Percentiles rank a stretch among this genome's conserved stretches.
These are phyloP conservation scores for Celastrina argiolus DNA, from an alignment of 2,888 invertebrate genomes.

Conservation along the genomic window DNA sequence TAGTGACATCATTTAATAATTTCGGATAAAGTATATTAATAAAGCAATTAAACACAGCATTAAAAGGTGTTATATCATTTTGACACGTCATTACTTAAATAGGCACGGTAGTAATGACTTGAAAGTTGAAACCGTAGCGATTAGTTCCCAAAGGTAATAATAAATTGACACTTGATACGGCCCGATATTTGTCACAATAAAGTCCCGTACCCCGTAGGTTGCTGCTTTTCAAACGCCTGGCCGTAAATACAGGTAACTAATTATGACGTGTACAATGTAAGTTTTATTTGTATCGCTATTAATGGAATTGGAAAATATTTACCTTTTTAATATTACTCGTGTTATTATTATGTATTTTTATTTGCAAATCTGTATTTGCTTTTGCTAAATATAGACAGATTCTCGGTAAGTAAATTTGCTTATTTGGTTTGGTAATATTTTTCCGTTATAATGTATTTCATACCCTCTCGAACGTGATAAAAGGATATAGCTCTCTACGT, in stretches of 20 bases:
- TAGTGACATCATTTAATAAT: slow-evolving; percentile 1
- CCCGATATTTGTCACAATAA: slow-evolving; percentile 31
- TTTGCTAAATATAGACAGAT: neutral
- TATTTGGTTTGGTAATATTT: neutral
- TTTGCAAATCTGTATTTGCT: neutral
- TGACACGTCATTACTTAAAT: slow-evolving; percentile 2
- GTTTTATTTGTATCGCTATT: slow-evolving; percentile 5
- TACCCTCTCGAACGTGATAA: neutral
- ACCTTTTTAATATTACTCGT: neutral
- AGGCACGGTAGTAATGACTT: slow-evolving; percentile 23
- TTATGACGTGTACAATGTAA: slow-evolving; percentile 16
- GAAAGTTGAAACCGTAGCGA: slow-evolving; percentile 26
- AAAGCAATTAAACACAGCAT: neutral
- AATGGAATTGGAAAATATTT: neutral
- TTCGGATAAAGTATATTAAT: neutral
- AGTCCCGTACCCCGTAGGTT: slow-evolving; percentile 25
- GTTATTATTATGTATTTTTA: neutral
- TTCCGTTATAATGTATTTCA: neutral
- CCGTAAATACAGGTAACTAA: slow-evolving; percentile 14
- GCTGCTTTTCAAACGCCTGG: slow-evolving; percentile 19
- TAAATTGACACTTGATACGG: slow-evolving; percentile 36
- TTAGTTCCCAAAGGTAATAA: slow-evolving; percentile 31
- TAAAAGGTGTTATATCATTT: neutral
- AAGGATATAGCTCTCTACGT: too few relatives aligned
- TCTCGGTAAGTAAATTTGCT: neutral